phyloP scores from a whole-genome alignment of 2,888 invertebrate species.

The Neoaliturus tenellus region DNA sequence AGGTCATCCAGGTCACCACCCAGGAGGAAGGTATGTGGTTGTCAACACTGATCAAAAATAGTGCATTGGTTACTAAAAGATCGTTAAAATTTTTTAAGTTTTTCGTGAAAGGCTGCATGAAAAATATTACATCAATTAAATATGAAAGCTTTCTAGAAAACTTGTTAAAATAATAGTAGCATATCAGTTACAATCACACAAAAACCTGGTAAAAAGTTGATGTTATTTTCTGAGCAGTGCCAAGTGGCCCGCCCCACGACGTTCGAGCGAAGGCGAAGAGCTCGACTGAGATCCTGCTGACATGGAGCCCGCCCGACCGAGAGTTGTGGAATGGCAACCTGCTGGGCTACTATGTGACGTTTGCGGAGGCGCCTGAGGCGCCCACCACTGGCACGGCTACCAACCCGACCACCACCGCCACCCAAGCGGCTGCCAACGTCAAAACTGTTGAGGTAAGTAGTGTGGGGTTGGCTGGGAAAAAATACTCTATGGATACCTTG shows the following conservation, averaged over 20 bases:
- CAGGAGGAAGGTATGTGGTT: slow-evolving; percentile 81
- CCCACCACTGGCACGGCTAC: slow-evolving; percentile 71
- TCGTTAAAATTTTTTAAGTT: too few relatives aligned
- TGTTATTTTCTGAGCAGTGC: slow-evolving; percentile 72
- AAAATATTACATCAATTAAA: too few relatives aligned
- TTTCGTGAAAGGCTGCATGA: too few relatives aligned
- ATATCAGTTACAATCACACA: too few relatives aligned
- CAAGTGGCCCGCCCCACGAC: slow-evolving; percentile 88
- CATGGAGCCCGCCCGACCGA: slow-evolving; percentile 91
- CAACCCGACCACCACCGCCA: slow-evolving; percentile 70
- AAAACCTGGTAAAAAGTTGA: too few relatives aligned
- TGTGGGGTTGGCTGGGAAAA: too few relatives aligned
- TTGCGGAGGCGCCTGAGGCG: slow-evolving; percentile 78
- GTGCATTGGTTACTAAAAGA: too few relatives aligned
- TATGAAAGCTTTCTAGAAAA: too few relatives aligned
- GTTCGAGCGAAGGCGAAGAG: slow-evolving; percentile 89
- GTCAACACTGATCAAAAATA: neutral
- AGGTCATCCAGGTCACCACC: slow-evolving; percentile 90
- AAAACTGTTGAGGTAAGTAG: slow-evolving; percentile 85
- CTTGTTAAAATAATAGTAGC: too few relatives aligned
- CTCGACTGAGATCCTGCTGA: slow-evolving; percentile 89
- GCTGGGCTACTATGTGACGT: slow-evolving; percentile 91
- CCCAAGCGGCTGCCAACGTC: slow-evolving; percentile 82
- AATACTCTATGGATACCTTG: too few relatives aligned
- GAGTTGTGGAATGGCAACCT: slow-evolving; percentile 93